A percentile compares a stretch with the other conserved stretches of the same genome.
Evolutionary conservation across 1,140 invertebrate species (phyloP).

Genomic region (Drosophila lowei): DNA sequence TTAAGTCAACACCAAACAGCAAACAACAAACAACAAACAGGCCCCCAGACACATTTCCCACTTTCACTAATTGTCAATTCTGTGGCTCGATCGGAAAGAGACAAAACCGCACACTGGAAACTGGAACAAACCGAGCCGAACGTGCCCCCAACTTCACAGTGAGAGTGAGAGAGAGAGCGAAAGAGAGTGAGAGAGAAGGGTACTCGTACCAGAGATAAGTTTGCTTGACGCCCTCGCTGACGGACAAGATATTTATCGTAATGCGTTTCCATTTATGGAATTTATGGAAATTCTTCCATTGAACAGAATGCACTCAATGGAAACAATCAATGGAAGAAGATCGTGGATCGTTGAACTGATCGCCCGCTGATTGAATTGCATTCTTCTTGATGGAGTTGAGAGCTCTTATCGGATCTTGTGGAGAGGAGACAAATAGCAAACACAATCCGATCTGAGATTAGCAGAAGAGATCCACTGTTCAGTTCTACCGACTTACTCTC

Average conservation of each 20-base stretch:
- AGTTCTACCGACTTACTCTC: too few relatives aligned
- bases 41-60: constrained; percentile 61
- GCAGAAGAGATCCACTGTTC: too few relatives aligned
- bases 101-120: constrained; percentile 64
- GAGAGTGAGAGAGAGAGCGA: too few relatives aligned
- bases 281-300: neutral
- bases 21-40: neutral
- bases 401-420: too few relatives aligned
- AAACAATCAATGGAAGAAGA: too few relatives aligned
- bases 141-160: neutral
- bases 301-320: too few relatives aligned
- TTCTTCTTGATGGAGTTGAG: too few relatives aligned
- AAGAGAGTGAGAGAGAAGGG: constrained; percentile 6
- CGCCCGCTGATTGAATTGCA: too few relatives aligned
- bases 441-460: too few relatives aligned
- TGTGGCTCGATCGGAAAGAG: constrained; percentile 58
- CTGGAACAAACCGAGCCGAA: constrained; percentile 35
- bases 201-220: constrained; percentile 22
- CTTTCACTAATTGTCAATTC: constrained; percentile 78
- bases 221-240: constrained; percentile 30
- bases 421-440: too few relatives aligned
- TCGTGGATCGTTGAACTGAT: too few relatives aligned
- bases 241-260: constrained; percentile 18
- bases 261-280: constrained; percentile 11
- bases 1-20: constrained; percentile 46